These are phyloP conservation scores for Himantopus leucocephalus DNA, from an alignment of 2,113 vertebrate genomes.

Conservation along the genomic window DNA sequence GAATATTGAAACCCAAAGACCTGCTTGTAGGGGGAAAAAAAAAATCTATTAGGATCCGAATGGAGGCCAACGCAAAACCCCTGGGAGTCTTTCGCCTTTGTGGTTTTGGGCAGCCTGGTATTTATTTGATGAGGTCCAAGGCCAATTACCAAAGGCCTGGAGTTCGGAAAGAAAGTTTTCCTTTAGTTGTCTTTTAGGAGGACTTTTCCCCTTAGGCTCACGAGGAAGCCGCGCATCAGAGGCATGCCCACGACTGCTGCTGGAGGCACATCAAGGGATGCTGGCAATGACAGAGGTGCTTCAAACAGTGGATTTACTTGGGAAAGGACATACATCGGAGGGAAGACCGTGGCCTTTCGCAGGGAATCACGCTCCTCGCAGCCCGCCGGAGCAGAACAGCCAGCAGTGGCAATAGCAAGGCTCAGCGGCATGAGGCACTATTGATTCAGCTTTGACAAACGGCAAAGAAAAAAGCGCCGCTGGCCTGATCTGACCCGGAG, in stretches of 20 bases:
- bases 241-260: fast-evolving
- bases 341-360: fast-evolving
- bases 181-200: background rate
- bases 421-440: constrained; percentile 52
- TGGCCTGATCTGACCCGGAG: constrained; percentile 11
- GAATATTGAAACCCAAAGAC: background rate
- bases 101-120: background rate
- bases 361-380: background rate
- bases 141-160: background rate
- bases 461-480: fast-evolving
- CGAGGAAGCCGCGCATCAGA: fast-evolving
- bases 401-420: background rate
- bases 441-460: background rate
- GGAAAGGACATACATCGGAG: background rate
- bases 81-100: background rate
- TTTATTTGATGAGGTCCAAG: background rate
- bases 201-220: background rate
- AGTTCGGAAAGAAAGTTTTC: background rate
- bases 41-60: background rate
- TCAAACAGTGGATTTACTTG: fast-evolving
- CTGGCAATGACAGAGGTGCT: fast-evolving
- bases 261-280: fast-evolving
- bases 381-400: background rate
- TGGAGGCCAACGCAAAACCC: background rate
- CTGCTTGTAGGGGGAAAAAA: background rate